A percentile compares a stretch with the other conserved stretches of the same genome.
These are phyloP conservation scores for Pelecanus crispus DNA, from an alignment of 2,113 vertebrate genomes.

Conservation along the genomic window DNA sequence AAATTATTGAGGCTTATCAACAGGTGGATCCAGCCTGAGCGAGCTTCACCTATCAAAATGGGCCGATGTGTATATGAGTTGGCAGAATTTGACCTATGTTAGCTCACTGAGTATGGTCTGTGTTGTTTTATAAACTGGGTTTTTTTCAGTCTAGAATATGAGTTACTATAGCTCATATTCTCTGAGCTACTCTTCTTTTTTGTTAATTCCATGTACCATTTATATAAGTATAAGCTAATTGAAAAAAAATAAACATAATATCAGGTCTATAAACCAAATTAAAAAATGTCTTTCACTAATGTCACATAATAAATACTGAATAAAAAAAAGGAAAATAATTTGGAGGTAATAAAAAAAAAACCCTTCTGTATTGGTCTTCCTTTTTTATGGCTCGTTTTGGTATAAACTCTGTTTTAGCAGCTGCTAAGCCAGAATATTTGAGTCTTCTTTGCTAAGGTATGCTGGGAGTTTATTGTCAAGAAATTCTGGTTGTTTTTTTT, in stretches of 20 bases:
- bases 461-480: not conserved
- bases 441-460: not conserved
- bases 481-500: not conserved
- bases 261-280: not conserved
- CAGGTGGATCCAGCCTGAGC: not conserved
- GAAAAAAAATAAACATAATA: not conserved
- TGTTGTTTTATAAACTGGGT: not conserved
- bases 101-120: not conserved
- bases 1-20: not conserved
- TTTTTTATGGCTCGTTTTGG: not conserved
- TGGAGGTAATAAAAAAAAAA: not conserved
- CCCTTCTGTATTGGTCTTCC: not conserved
- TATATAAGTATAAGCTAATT: not conserved
- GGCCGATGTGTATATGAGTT: not conserved
- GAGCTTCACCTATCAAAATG: not conserved
- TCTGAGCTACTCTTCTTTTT: not conserved
- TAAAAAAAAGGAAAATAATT: not conserved
- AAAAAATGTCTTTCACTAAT: not conserved
- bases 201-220: not conserved
- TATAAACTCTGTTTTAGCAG: not conserved
- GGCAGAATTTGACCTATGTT: not conserved
- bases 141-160: not conserved
- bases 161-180: not conserved
- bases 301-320: not conserved
- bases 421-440: not conserved